Evolutionary conservation across 2,797 vertebrate genomes (phyloP), one percentile per base, ranked within the genome.

Genomic region (Sciurus carolinensis): DNA sequence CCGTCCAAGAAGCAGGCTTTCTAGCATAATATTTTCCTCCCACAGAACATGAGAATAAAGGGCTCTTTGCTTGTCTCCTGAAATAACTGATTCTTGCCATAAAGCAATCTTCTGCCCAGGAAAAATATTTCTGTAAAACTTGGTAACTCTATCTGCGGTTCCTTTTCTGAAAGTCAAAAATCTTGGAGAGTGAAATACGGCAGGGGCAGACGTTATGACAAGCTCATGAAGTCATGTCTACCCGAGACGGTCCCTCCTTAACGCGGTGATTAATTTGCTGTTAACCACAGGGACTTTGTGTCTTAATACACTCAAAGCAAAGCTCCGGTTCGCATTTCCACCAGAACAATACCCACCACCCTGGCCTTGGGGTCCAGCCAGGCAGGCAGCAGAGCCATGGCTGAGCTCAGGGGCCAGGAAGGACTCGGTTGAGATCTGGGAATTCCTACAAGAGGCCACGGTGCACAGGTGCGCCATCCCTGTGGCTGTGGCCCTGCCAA

Each of bases 211-310:
- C 97, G 90, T 97, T 98, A 97, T 90, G 97, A 98, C 97, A 98
- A 86, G 97, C 97, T 96, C 96, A 97, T 98, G 98, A 98, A 98
- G 98, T 98, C 98, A 98, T 95, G 98, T 98, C 98, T 98, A 76
- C 98, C 93, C 30, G 52, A 96, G 97, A 95, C 90, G 17, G 66
- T 95, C 92, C 91, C 97, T 97, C 97, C 97, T 97, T 95, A 94
- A 97, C 67, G 42, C 98, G 96, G 96, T 92, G 97, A 98, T 98
- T 99, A 98, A 99, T 99, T 99, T 98, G 97, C 98, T 98, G 98
- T 89, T 95, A 97, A 83, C 97, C 96, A 91, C 97, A 69, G 73
- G 95, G 95, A 83, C 95, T 97, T 97, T 81, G 94, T 81, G 94
- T 69, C 95, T 95, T 98, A 98, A 98, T 97, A 95, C 98, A 98